A percentile compares a stretch with the other conserved stretches of the same genome.
Evolutionary conservation across 2,113 vertebrate species (phyloP).

Genomic region (Numida meleagris): DNA sequence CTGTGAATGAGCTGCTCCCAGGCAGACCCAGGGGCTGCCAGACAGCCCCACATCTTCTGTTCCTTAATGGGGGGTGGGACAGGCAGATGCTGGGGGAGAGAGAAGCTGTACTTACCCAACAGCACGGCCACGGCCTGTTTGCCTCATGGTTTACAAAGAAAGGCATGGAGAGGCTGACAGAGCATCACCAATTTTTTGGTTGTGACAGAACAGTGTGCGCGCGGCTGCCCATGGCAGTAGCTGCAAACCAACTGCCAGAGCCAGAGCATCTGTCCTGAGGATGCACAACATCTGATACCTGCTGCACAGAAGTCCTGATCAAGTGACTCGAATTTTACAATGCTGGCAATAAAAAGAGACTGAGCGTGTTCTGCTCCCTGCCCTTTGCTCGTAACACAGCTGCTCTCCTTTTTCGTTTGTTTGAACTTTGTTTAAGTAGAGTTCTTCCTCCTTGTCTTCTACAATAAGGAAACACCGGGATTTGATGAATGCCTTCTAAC

Average conservation of each 20-base stretch:
- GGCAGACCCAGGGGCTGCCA: neutral
- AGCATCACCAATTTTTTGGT: neutral
- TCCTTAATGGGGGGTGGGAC: neutral
- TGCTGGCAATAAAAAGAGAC: neutral
- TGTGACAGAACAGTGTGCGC: neutral
- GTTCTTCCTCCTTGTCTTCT: neutral
- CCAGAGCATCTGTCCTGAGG: neutral
- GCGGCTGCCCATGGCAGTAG: neutral
- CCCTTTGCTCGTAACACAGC: neutral
- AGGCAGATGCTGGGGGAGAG: neutral
- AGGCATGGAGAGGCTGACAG: neutral
- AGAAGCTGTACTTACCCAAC: neutral
- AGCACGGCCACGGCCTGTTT: neutral
- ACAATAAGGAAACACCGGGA: neutral
- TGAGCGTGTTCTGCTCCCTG: neutral
- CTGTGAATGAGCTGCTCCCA: conserved; percentile 32
- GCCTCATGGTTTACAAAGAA: neutral
- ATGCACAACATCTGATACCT: neutral
- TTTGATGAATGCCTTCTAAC: neutral
- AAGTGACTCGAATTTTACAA: neutral
- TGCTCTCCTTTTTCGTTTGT: neutral
- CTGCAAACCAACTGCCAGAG: neutral
- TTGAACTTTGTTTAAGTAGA: neutral
- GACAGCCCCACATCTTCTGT: neutral
- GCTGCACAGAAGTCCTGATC: neutral